A percentile compares a stretch with the other conserved stretches of the same genome.
phyloP scores from a whole-genome alignment of 2,797 vertebrate species.

The Anolis apletophallus region DNA sequence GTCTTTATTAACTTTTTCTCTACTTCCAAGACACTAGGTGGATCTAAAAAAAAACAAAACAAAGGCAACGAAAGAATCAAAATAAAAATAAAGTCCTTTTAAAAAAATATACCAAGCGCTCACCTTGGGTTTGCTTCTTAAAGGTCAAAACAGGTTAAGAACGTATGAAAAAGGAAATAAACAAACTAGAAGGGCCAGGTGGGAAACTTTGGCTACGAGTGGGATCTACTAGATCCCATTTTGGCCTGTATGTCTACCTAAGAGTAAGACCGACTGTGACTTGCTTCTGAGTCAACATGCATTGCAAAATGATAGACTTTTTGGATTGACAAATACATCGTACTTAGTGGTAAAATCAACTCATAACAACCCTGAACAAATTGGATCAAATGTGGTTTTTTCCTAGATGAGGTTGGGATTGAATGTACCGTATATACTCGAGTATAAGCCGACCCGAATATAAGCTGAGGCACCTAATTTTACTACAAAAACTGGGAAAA shows the following conservation, averaged over 20 bases:
- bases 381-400: neutral
- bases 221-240: neutral
- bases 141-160: constrained; percentile 27
- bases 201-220: neutral
- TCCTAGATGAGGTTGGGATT: neutral
- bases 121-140: constrained; percentile 27
- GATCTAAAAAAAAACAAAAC: constrained; percentile 87
- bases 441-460: no score
- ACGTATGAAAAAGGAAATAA: neutral
- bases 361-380: neutral
- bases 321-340: neutral
- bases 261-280: no score
- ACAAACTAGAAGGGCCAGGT: no score
- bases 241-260: neutral
- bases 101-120: constrained; percentile 4
- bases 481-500: no score
- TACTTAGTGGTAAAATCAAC: neutral
- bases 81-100: constrained; percentile 67
- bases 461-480: no score
- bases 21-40: constrained; percentile 97
- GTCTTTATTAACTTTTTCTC: constrained; percentile 91
- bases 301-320: neutral
- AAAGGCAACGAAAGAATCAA: constrained; percentile 56
- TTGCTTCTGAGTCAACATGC: neutral
- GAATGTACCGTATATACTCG: no score